Conservation (phyloP, 2,797 vertebrate species). For the Basileuterus tristriatus region DNA sequence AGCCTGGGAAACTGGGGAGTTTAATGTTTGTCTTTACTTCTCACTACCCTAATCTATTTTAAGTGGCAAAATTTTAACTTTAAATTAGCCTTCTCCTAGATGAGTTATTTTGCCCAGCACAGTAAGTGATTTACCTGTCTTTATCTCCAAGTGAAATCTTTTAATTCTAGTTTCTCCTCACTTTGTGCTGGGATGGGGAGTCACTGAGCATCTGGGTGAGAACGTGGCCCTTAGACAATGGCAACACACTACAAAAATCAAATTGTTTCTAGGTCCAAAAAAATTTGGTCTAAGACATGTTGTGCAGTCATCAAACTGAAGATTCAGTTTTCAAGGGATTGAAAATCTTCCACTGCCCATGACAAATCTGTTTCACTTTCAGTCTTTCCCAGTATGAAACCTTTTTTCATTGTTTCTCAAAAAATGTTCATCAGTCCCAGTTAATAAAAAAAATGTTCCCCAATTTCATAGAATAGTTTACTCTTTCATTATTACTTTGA, state of each 20-base stretch:
- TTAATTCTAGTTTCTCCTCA: not conserved
- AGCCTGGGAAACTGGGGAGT: not conserved
- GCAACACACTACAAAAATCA: not conserved
- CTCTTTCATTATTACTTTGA: not conserved
- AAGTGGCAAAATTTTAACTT: not conserved
- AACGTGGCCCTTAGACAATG: not conserved
- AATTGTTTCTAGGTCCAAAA: not conserved
- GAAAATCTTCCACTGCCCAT: not conserved
- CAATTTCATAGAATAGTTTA: not conserved
- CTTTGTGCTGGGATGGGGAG: fast-evolving
- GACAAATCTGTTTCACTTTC: not conserved
- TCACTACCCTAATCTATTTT: not conserved
- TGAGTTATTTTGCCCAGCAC: not conserved
- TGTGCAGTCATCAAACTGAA: not conserved
- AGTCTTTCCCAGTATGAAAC: not conserved
- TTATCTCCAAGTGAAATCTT: not conserved
- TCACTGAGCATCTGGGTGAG: not conserved
- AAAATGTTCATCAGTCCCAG: not conserved
- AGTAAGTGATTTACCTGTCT: not conserved
- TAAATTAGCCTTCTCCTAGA: not conserved
- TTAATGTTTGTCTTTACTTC: not conserved
- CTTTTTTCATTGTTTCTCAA: not conserved
- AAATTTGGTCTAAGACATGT: not conserved
- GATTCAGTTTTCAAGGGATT: not conserved
- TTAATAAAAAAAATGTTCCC: not conserved